Evolutionary conservation across 2,113 vertebrate genomes (phyloP).

Genomic region (Heteronetta atricapilla): DNA sequence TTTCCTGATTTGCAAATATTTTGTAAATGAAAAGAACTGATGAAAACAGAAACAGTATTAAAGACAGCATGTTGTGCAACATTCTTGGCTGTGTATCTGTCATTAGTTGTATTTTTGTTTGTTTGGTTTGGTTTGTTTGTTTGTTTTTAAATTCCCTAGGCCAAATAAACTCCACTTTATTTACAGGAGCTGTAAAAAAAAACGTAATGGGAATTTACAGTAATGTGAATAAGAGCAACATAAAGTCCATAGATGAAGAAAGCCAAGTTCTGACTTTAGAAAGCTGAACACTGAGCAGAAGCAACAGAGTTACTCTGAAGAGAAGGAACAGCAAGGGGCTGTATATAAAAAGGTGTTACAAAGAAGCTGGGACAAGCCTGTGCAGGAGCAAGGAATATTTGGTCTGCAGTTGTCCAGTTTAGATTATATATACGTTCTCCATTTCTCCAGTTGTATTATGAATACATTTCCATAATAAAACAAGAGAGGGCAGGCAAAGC

Average conservation of each 20-base stretch:
- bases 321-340: background rate
- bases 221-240: background rate
- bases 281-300: background rate
- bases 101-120: background rate
- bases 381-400: background rate
- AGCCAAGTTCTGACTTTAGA: background rate
- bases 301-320: background rate
- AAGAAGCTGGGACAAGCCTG: background rate
- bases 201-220: background rate
- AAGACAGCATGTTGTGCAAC: background rate
- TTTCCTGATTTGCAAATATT: background rate
- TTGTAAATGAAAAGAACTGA: background rate
- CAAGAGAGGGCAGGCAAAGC: background rate
- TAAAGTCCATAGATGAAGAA: background rate
- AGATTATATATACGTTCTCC: no score
- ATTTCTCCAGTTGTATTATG: background rate
- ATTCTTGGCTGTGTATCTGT: background rate
- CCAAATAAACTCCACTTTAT: background rate
- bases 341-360: background rate
- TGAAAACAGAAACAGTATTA: background rate
- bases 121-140: no score
- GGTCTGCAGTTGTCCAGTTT: background rate
- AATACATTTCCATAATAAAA: background rate
- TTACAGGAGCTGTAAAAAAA: background rate
- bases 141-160: background rate